Base-by-base conservation (phyloP, 2,113 vertebrate species). In the Scalopus aquaticus region DNA sequence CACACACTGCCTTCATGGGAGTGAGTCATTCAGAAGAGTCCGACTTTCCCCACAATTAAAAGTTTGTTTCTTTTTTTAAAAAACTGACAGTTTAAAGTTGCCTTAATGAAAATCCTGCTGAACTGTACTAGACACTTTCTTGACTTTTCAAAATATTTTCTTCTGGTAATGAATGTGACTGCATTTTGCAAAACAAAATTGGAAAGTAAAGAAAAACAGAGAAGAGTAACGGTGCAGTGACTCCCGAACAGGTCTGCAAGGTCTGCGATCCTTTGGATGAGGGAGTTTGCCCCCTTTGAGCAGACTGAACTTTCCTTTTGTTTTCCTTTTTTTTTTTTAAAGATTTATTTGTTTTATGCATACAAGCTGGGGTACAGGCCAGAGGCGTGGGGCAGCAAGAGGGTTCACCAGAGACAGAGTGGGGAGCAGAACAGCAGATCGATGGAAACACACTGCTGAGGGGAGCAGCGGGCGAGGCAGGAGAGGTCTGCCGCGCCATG, bases 281-380 rank as follows among this genome's bases (percentile, higher is more conserved):
- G 79, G 46, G 28, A 26, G 22, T 80, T 69, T 74, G 83, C 37
- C 9, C 3, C n/a, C 20, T 69, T 79, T 65, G 9, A 20, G 58
- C 65, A 49, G 79, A 93, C 30, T 80, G 60, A 15, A 69, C 74
- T 2, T 46, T 92, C 37, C 42, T 86, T n/a, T 73, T 64, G 30
- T 94, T 86, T 92, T 95, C 83, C 76, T 95, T 92, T 92, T 81
- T n/a, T n/a, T n/a, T n/a, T n/a, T n/a, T n/a, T n/a, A n/a, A n/a
- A n/a, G n/a, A n/a, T n/a, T n/a, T n/a, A n/a, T n/a, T n/a, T n/a
- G n/a, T n/a, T n/a, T n/a, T n/a, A n/a, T n/a, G n/a, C n/a, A n/a
- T n/a, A n/a, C n/a, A n/a, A n/a, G n/a, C n/a, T n/a, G n/a, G n/a
- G n/a, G n/a, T n/a, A n/a, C n/a, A n/a, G n/a, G n/a, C n/a, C n/a